Percentiles rank a stretch among this genome's conserved stretches.
These are phyloP conservation scores for Rhabdornis inornatus DNA, from an alignment of 2,113 vertebrate genomes.

Conservation along the genomic window DNA sequence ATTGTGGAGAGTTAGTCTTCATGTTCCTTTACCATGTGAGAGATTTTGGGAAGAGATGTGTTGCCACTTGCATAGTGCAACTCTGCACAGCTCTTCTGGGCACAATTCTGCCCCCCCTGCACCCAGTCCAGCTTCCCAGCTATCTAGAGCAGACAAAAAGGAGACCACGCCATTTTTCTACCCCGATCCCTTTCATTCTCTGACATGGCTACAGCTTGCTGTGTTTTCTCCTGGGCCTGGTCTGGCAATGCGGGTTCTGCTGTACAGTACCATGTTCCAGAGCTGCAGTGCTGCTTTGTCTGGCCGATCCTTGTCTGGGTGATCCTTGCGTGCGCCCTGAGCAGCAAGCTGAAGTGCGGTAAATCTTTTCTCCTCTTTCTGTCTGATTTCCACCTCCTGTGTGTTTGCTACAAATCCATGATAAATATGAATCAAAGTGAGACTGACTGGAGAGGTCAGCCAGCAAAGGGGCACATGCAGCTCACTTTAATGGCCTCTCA, in stretches of 20 bases:
- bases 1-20: neutral
- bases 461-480: neutral
- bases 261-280: neutral
- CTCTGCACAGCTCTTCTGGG: neutral
- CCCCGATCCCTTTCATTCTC: neutral
- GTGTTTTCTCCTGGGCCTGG: fast-evolving
- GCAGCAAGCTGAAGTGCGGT: neutral
- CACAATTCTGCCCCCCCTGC: neutral
- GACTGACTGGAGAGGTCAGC: neutral
- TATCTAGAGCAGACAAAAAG: neutral
- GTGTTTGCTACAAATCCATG: neutral
- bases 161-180: neutral
- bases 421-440: neutral
- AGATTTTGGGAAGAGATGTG: neutral
- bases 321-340: neutral
- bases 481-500: neutral
- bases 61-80: neutral
- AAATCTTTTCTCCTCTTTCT: neutral
- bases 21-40: neutral
- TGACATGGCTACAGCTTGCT: neutral
- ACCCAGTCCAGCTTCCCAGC: neutral
- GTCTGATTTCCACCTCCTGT: neutral
- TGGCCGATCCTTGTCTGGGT: neutral
- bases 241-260: fast-evolving
- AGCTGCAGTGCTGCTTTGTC: fast-evolving